Evolutionary conservation across 2,888 invertebrate genomes (phyloP).

Genomic region (Tenthredo livida): DNA sequence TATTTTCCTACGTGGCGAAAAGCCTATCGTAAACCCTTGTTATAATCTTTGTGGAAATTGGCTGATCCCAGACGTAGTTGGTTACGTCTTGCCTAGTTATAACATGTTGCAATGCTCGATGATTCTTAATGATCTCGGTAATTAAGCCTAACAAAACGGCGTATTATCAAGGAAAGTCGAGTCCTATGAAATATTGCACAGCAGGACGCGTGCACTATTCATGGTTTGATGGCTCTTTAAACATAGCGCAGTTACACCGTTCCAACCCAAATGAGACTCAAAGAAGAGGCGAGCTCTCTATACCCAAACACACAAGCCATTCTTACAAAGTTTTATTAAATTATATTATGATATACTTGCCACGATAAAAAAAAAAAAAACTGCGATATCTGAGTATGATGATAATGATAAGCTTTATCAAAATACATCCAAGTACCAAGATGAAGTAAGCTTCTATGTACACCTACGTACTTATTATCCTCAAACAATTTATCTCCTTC

Average conservation of each 20-base stretch:
- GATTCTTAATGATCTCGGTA: conserved; percentile 13
- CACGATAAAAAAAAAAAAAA: background rate
- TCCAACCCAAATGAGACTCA: conserved; percentile 38
- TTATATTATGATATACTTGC: background rate
- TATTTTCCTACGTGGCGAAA: background rate
- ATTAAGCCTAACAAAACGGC: conserved; percentile 20
- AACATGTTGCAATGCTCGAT: background rate
- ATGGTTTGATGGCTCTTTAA: conserved; percentile 40
- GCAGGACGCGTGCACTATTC: conserved; percentile 30
- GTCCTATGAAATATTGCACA: conserved; percentile 36
- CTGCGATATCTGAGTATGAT: background rate
- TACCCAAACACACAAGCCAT: background rate
- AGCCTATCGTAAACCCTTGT: background rate
- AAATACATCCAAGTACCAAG: background rate
- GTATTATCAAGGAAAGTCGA: conserved; percentile 8
- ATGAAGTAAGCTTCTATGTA: background rate
- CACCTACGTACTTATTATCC: background rate
- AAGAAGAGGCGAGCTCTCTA: conserved; percentile 1
- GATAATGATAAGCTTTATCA: background rate
- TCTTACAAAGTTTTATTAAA: background rate
- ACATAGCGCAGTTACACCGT: conserved; percentile 45
- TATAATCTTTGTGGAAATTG: background rate
- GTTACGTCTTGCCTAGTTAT: background rate
- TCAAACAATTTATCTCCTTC: background rate
- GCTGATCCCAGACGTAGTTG: background rate